Base-by-base conservation (phyloP, 2,888 invertebrate species). In the Parnassius smintheus region DNA sequence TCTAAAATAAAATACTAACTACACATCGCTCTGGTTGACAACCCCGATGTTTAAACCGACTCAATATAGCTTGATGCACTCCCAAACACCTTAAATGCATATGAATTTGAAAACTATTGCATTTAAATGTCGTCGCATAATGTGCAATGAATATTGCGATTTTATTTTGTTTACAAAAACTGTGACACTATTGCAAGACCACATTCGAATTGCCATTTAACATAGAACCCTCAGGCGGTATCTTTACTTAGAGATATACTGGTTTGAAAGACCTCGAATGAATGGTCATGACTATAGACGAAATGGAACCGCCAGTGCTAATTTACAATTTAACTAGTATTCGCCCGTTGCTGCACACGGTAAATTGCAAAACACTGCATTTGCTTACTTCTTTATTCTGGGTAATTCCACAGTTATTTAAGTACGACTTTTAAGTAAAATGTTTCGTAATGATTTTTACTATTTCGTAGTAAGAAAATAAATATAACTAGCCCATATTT, bases 111-210 rank as follows among this genome's bases (percentile, higher is more conserved):
- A 59, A 13, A 51, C 59, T 56, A 48, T 52, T 12, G 46, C 13
- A 51, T 35, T 18, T n/a, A 44, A 22, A 35, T 45, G 48, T 55
- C 45, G 46, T 50, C 58, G 57, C 59, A 55, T 56, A 62, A 59
- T 65, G 48, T 55, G 62, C 63, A 60, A 73, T 77, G 77, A 79
- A 76, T 64, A 66, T 64, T 62, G 56, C 61, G 62, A 70, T 64
- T 77, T 77, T 75, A 75, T 75, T 73, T 69, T 72, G 71, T 74
- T 76, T 73, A 75, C 75, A 75, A 72, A 74, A 77, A 73, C 67
- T 55, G 54, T 50, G 18, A 50, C 50, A 55, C 45, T 41, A 10
- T 44, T 25, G 50, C 55, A 54, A 54, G 63, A 55, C 55, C 56
- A 60, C 58, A 65, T 65, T 65, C 45, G 56, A 61, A 54, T 48